phyloP scores from a whole-genome alignment of 1,140 invertebrate species.

The Cephus cinctus region DNA sequence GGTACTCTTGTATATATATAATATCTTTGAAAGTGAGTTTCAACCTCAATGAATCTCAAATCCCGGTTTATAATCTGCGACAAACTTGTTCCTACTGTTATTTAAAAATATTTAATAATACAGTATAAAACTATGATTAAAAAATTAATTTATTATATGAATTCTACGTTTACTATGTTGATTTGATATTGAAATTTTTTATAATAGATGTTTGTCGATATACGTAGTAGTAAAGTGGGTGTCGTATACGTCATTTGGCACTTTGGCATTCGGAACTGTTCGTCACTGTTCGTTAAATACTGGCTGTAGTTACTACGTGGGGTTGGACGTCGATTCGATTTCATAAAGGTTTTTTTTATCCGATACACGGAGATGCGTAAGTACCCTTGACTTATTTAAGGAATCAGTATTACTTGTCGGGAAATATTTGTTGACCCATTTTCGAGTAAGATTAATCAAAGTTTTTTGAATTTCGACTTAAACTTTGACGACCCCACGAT shows the following conservation, averaged over 20 bases:
- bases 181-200: neutral
- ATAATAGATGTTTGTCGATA: slow-evolving; percentile 7
- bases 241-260: slow-evolving; percentile 32
- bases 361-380: neutral
- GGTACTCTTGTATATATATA: no score
- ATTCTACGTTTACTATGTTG: no score
- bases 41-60: no score
- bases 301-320: neutral
- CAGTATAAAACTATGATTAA: no score
- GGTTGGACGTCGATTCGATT: neutral
- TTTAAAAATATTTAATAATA: no score
- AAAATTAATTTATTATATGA: no score
- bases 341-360: neutral
- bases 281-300: slow-evolving; percentile 1
- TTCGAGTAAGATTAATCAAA: neutral
- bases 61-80: no score
- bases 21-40: no score
- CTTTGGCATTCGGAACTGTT: slow-evolving; percentile 20
- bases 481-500: slow-evolving; percentile 22
- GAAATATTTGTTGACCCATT: neutral
- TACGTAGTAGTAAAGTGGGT: slow-evolving; percentile 38
- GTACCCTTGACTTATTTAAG: neutral
- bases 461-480: neutral
- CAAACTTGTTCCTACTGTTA: no score
- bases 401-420: neutral